These are phyloP conservation scores for Caenorhabditis japonica DNA, from an alignment of 2,888 invertebrate genomes.

Conservation along the genomic window DNA sequence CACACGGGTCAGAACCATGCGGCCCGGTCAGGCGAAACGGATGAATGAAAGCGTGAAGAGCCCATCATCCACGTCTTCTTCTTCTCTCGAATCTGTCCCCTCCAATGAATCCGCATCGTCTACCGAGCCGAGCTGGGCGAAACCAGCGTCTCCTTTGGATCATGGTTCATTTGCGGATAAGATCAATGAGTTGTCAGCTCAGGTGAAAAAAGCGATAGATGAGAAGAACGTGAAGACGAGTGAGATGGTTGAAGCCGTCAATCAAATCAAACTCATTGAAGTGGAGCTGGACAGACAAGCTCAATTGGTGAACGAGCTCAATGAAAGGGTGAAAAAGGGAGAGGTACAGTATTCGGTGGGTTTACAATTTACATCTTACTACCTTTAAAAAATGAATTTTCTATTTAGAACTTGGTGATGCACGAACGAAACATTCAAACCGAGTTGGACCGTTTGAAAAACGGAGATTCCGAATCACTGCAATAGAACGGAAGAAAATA, in stretches of 20 bases:
- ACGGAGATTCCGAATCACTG: conserved; percentile 3
- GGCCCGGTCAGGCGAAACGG: background rate
- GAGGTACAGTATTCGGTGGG: conserved; percentile 34
- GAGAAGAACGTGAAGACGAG: conserved; percentile 44
- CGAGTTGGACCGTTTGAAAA: conserved; percentile 25
- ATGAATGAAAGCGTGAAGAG: conserved; percentile 13
- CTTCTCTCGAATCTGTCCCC: conserved; percentile 4
- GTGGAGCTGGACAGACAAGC: conserved; percentile 57
- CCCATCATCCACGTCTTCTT: background rate
- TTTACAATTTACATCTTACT: background rate
- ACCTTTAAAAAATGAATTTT: conserved; percentile 2
- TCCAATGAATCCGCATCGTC: conserved; percentile 18
- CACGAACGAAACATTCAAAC: conserved; percentile 11
- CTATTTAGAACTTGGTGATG: conserved; percentile 12
- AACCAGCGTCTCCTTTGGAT: conserved; percentile 18
- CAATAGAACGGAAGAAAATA: background rate
- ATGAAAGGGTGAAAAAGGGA: conserved; percentile 40
- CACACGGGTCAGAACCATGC: conserved; percentile 41
- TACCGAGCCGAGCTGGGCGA: conserved; percentile 16
- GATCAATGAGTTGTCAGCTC: conserved; percentile 23
- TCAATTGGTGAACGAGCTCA: conserved; percentile 40
- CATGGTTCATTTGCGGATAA: conserved; percentile 29
- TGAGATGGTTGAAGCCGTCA: conserved; percentile 50
- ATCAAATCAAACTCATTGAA: conserved; percentile 56
- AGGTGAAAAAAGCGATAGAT: conserved; percentile 29